Evolutionary conservation across 2,797 vertebrate species (phyloP).

Genomic region (Tapirus indicus): DNA sequence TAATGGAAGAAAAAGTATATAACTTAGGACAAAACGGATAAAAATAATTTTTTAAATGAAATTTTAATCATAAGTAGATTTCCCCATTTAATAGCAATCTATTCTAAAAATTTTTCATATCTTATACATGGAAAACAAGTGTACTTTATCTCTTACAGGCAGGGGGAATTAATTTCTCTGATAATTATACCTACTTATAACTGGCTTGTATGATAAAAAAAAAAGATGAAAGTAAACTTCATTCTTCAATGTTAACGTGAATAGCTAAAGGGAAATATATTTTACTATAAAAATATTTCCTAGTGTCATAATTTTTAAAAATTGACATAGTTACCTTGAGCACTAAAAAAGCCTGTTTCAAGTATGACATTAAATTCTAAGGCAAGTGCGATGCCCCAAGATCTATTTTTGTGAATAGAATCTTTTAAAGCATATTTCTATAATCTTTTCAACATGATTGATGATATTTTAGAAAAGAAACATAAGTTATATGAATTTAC

Average conservation of each 20-base stretch:
- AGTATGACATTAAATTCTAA: conserved; percentile 17
- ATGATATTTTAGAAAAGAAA: conserved; percentile 2
- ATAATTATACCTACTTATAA: conserved; percentile 7
- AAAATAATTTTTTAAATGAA: conserved; percentile 25
- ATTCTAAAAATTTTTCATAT: not conserved
- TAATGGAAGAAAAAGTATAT: not conserved
- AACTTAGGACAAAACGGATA: not conserved
- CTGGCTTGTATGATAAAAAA: not conserved
- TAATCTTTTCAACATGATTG: not conserved
- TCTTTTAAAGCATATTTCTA: not conserved
- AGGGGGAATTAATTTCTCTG: conserved; percentile 15
- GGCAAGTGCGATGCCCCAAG: not conserved
- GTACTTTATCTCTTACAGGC: not conserved
- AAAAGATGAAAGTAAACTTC: not conserved
- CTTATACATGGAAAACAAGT: not conserved
- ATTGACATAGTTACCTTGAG: not conserved
- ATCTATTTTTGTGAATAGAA: not conserved
- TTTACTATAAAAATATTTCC: conserved; percentile 47
- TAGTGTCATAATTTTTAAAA: conserved; percentile 17
- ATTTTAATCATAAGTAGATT: conserved; percentile 27
- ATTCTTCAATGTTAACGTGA: conserved; percentile 5
- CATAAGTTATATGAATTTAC: not conserved
- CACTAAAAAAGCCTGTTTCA: not conserved
- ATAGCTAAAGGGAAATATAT: conserved; percentile 37
- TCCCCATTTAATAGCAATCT: not conserved